phyloP scores from a whole-genome alignment of 1,140 invertebrate genomes.

The Zaprionus capensis region DNA sequence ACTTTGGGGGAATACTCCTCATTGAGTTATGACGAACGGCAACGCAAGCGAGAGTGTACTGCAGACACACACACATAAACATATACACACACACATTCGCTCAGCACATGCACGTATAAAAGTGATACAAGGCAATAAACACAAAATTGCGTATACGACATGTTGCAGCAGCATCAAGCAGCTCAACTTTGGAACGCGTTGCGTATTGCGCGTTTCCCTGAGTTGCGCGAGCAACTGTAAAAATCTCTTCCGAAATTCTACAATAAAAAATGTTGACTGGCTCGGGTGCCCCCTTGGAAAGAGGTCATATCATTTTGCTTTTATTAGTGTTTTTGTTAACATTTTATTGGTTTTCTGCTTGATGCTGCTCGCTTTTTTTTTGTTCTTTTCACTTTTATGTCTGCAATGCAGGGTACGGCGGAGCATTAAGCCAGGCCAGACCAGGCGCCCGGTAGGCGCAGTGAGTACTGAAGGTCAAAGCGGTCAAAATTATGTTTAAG shows the following conservation, averaged over 20 bases:
- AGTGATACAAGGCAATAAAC: slow-evolving; percentile 64
- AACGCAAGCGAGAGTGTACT: slow-evolving; percentile 5
- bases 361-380: slow-evolving; percentile 27
- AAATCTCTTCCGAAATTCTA: slow-evolving; percentile 50
- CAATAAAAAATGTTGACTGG: slow-evolving; percentile 60
- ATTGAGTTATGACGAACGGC: slow-evolving; percentile 47
- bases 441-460: slow-evolving; percentile 19
- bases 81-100: not conserved
- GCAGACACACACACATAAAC: not conserved
- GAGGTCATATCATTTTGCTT: slow-evolving; percentile 63
- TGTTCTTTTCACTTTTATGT: slow-evolving; percentile 54
- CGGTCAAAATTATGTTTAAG: slow-evolving; percentile 55
- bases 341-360: slow-evolving; percentile 50
- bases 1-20: not conserved
- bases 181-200: slow-evolving; percentile 2
- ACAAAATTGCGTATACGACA: slow-evolving; percentile 63
- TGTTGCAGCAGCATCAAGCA: slow-evolving; percentile 54
- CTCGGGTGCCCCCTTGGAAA: slow-evolving; percentile 18
- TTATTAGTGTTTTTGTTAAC: slow-evolving; percentile 64
- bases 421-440: slow-evolving; percentile 25
- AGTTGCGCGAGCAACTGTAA: slow-evolving; percentile 40
- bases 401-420: slow-evolving; percentile 39
- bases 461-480: slow-evolving; percentile 52
- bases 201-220: not conserved
- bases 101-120: slow-evolving; percentile 26